A percentile compares a stretch with the other conserved stretches of the same genome.
phyloP scores from a whole-genome alignment of 2,888 invertebrate genomes.

The Dichetophora obliterata region DNA sequence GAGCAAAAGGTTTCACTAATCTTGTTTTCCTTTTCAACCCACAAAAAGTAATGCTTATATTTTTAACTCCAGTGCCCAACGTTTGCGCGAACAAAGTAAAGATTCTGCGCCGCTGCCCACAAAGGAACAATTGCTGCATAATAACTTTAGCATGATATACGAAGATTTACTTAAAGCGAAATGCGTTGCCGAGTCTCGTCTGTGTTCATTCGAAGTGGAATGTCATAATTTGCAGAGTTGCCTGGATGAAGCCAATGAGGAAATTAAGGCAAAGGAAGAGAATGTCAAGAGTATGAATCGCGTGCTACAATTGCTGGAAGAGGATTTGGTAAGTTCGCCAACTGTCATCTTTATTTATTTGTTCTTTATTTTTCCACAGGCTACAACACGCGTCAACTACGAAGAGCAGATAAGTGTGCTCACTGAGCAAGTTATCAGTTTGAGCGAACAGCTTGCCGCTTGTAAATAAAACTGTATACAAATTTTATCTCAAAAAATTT shows the following conservation, averaged over 20 bases:
- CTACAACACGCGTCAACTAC: slow-evolving; percentile 76
- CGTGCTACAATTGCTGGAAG: slow-evolving; percentile 73
- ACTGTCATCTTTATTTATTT: slow-evolving; percentile 1
- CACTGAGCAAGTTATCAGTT: slow-evolving; percentile 75
- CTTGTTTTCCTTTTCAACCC: neutral
- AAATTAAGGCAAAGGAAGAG: slow-evolving; percentile 72
- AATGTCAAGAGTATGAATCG: slow-evolving; percentile 71
- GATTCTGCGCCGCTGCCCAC: slow-evolving; percentile 56
- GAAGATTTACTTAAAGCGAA: slow-evolving; percentile 67
- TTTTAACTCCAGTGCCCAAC: slow-evolving; percentile 33
- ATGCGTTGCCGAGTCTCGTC: slow-evolving; percentile 65
- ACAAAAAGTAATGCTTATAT: slow-evolving; percentile 3
- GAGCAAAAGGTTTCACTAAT: slow-evolving; percentile 47
- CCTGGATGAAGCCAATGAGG: slow-evolving; percentile 71
- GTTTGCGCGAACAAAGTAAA: slow-evolving; percentile 55
- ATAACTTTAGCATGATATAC: slow-evolving; percentile 66
- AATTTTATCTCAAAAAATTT: too few relatives aligned
- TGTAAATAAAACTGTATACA: slow-evolving; percentile 58
- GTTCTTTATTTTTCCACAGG: slow-evolving; percentile 52
- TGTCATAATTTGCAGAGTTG: slow-evolving; percentile 69
- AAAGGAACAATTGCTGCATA: slow-evolving; percentile 66
- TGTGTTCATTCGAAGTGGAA: slow-evolving; percentile 68
- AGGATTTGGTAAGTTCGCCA: slow-evolving; percentile 73
- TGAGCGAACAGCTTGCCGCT: slow-evolving; percentile 85
- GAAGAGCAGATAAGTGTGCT: slow-evolving; percentile 76